A percentile compares a stretch with the other conserved stretches of the same genome.
Conservation (phyloP, 1,140 invertebrate genomes). For the Copidosoma floridanum region DNA sequence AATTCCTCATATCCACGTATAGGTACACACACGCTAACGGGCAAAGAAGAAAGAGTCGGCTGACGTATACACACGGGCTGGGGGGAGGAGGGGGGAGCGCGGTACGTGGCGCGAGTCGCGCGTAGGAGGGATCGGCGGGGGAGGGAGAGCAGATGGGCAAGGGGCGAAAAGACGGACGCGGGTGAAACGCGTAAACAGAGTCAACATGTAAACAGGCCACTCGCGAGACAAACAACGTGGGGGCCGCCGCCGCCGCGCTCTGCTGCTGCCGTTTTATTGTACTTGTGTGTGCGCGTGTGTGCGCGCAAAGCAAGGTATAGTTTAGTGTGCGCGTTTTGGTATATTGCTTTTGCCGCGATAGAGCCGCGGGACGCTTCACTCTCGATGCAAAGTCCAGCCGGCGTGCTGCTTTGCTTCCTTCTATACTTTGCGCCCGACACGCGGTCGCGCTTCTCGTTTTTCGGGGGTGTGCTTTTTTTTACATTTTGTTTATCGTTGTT, state of each 20-base stretch:
- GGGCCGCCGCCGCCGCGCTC: slow-evolving; percentile 39
- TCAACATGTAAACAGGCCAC: slow-evolving; percentile 60
- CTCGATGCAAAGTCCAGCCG: not conserved
- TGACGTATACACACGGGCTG: not conserved
- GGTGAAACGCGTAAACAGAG: slow-evolving; percentile 57
- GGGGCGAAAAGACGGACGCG: not conserved
- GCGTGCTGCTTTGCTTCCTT: not conserved
- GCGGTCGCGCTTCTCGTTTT: too few relatives aligned
- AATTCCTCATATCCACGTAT: too few relatives aligned
- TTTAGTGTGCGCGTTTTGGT: not conserved
- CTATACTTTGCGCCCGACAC: not conserved
- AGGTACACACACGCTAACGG: too few relatives aligned
- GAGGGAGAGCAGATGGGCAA: too few relatives aligned
- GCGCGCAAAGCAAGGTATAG: too few relatives aligned
- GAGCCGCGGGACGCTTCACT: not conserved
- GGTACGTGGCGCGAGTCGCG: slow-evolving; percentile 20
- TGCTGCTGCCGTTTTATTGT: not conserved
- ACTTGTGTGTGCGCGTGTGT: not conserved
- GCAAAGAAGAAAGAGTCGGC: too few relatives aligned
- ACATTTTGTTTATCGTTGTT: too few relatives aligned
- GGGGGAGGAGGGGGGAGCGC: slow-evolving; percentile 1
- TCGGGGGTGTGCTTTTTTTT: too few relatives aligned
- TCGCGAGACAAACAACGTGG: slow-evolving; percentile 59
- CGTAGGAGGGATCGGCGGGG: slow-evolving; percentile 3
- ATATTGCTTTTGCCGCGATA: not conserved